phyloP scores from a whole-genome alignment of 1,140 invertebrate species.

The Macrobrachium nipponense region DNA sequence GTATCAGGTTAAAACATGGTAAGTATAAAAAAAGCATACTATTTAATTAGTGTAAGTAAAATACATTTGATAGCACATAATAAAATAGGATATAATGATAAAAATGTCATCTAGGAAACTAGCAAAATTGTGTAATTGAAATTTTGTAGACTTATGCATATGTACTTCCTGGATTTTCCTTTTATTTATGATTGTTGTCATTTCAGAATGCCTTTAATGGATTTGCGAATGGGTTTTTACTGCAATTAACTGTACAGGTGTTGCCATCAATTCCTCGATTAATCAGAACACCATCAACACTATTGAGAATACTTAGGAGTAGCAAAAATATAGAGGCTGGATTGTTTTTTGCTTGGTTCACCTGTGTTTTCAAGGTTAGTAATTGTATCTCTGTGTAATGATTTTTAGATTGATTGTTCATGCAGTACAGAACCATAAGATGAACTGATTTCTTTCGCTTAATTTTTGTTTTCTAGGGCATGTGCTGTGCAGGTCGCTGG shows the following conservation, averaged over 20 bases:
- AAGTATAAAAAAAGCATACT: too few relatives aligned
- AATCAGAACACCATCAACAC: conserved; percentile 4
- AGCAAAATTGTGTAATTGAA: background rate
- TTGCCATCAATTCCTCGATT: background rate
- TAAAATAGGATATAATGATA: too few relatives aligned
- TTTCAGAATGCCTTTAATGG: conserved; percentile 9
- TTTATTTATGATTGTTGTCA: background rate
- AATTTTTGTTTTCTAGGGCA: conserved; percentile 28
- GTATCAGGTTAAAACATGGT: too few relatives aligned
- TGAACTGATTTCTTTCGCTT: background rate
- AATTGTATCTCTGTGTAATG: background rate
- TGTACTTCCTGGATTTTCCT: background rate
- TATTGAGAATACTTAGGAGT: conserved; percentile 2
- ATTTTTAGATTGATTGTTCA: background rate
- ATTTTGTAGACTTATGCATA: background rate
- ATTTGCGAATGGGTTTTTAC: conserved; percentile 22
- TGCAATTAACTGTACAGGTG: conserved; percentile 28
- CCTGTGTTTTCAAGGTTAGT: conserved; percentile 39
- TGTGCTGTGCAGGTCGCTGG: conserved; percentile 45
- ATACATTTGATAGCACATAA: too few relatives aligned
- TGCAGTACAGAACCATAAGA: background rate
- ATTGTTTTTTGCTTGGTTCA: conserved; percentile 37
- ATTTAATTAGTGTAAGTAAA: too few relatives aligned
- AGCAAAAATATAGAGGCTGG: conserved; percentile 30
- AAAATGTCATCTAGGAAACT: too few relatives aligned